Base-by-base conservation (phyloP, 1,140 invertebrate species). In the Hylyphantes graminicola region DNA sequence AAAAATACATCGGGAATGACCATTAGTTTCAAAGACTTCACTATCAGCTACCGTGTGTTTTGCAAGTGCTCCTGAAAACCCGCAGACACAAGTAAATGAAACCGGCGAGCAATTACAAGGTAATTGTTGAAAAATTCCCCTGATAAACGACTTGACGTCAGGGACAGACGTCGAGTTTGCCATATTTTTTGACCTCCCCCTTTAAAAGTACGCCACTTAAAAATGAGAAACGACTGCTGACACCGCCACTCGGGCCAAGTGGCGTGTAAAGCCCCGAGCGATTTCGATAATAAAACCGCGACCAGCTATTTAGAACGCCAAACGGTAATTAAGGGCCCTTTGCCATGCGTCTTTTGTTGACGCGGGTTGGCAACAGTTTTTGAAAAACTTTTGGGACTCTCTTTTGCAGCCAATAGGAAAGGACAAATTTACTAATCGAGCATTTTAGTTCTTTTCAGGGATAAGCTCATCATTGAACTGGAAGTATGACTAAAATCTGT, bases 61-160 rank as follows among this genome's bases (percentile, higher is more conserved):
- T 83, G 80, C 80, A 83, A 57, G 80, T 83, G 80, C 67, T 70
- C 68, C 79, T 73, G 79, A 72, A 83, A 72, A 72, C 75, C 75
- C 80, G n/a, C n/a, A 35, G 7, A 83, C 70, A 83, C 80, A 83
- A 83, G 80, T 83, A 83, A 83, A 83, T 83, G 80, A 83, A 83
- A 83, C 70, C 75, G 72, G 57, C 68, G 72, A 73, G 80, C 80
- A 83, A 83, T 83, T 83, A 83, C 80, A 74, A 65, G 72, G 80
- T 83, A 83, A 83, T 83, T 83, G 80, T 83, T 83, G 80, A 83
- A 83, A 83, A 83, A 83, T 83, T 72, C 68, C n/a, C 54, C 59
- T 83, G 80, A 83, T 83, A 83, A 83, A 83, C 75, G 74, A 83
- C 70, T n/a, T 72, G n/a, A 51, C 72, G 80, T 83, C 80, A 83